Percentiles rank a stretch among this genome's conserved stretches.
Evolutionary conservation across 2,797 vertebrate genomes (phyloP).

Genomic region (Phrynocephalus vlangalii): DNA sequence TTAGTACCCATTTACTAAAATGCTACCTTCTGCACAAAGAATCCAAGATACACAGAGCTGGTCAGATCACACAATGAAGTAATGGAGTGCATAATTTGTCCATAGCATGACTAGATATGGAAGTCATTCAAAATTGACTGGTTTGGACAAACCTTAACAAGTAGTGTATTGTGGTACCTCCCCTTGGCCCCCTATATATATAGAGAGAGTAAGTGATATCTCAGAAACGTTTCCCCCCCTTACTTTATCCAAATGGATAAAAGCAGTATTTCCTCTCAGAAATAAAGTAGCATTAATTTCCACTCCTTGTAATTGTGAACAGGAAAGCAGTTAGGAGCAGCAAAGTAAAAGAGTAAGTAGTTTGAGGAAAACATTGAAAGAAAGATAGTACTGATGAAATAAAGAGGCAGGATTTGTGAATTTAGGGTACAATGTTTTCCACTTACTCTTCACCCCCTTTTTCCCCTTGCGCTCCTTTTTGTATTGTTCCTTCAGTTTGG

Average conservation of each 20-base stretch:
- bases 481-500: conserved; percentile 99
- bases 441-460: conserved; percentile 99
- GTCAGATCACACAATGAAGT: neutral
- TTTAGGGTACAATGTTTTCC: conserved; percentile 85
- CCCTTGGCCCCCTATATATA: too few relatives aligned
- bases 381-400: conserved; percentile 77
- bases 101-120: neutral
- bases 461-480: conserved; percentile 99
- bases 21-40: neutral
- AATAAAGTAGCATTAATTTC: conserved; percentile 76
- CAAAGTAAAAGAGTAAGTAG: conserved; percentile 85
- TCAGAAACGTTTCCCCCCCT: conserved; percentile 28
- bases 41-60: neutral
- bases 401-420: conserved; percentile 78
- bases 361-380: conserved; percentile 85
- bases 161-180: conserved; percentile 43
- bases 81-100: neutral
- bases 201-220: conserved; percentile 41
- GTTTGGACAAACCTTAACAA: conserved; percentile 41
- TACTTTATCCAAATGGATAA: conserved; percentile 59
- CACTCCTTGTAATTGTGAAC: conserved; percentile 77
- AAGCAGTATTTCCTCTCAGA: conserved; percentile 43
- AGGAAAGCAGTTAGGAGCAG: conserved; percentile 81
- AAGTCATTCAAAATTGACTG: conserved; percentile 13
- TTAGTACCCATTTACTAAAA: neutral